A percentile compares a stretch with the other conserved stretches of the same genome.
phyloP scores from a whole-genome alignment of 2,888 invertebrate genomes.

The Nemapogon koenigi region DNA sequence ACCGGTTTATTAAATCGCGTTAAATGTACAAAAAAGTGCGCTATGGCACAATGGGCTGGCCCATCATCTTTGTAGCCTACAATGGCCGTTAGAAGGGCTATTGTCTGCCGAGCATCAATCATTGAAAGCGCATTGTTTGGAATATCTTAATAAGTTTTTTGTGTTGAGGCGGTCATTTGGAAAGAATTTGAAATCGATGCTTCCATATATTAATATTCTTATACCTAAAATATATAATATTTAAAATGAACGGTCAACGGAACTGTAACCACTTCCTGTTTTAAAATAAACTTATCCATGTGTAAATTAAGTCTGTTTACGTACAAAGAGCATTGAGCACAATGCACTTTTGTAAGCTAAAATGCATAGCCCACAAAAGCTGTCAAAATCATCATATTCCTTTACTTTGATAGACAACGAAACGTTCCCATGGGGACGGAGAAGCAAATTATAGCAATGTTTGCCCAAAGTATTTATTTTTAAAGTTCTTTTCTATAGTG shows the following conservation, averaged over 20 bases:
- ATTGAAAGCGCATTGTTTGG: slow-evolving; percentile 46
- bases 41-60: slow-evolving; percentile 33
- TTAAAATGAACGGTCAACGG: no score
- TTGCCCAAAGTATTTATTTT: slow-evolving; percentile 41
- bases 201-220: slow-evolving; percentile 17
- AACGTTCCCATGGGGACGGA: slow-evolving; percentile 44
- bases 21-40: slow-evolving; percentile 27
- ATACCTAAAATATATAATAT: neutral
- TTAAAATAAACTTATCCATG: slow-evolving; percentile 4
- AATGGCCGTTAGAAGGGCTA: slow-evolving; percentile 32
- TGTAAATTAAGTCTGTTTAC: slow-evolving; percentile 14
- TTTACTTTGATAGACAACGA: slow-evolving; percentile 13
- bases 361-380: slow-evolving; percentile 34
- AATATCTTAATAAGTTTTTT: slow-evolving; percentile 60
- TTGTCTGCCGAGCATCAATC: slow-evolving; percentile 58
- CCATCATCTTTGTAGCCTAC: slow-evolving; percentile 29
- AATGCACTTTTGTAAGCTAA: slow-evolving; percentile 24
- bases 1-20: slow-evolving; percentile 42
- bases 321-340: slow-evolving; percentile 34
- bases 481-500: slow-evolving; percentile 25
- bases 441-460: slow-evolving; percentile 48
- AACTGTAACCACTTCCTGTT: no score
- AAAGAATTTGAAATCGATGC: slow-evolving; percentile 41
- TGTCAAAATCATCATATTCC: slow-evolving; percentile 51
- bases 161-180: slow-evolving; percentile 55